Percentiles rank a stretch among this genome's conserved stretches.
Conservation (phyloP, 2,888 invertebrate genomes). For the Sphinx pinastri region DNA sequence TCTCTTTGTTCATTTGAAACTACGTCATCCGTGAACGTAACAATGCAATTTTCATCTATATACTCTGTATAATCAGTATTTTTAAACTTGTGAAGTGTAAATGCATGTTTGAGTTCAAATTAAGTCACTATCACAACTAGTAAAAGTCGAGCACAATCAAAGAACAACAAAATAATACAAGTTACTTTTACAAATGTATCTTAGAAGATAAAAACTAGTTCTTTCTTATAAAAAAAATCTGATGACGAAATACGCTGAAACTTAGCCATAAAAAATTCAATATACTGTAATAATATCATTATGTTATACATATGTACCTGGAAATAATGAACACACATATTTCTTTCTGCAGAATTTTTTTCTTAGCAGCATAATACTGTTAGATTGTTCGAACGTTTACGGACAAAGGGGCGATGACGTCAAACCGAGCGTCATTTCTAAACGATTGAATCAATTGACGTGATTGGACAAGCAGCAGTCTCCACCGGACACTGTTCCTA, state of each 20-base stretch:
- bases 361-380: conserved; percentile 62
- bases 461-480: conserved; percentile 29
- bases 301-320: not conserved
- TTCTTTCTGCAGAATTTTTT: conserved; percentile 29
- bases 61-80: not conserved
- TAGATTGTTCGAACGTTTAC: conserved; percentile 57
- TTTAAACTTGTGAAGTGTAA: not conserved
- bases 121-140: too few relatives aligned
- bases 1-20: not conserved
- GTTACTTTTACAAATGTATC: too few relatives aligned
- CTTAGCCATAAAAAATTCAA: not conserved
- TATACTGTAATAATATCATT: too few relatives aligned
- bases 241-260: not conserved
- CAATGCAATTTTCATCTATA: not conserved
- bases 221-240: not conserved
- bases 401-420: conserved; percentile 75
- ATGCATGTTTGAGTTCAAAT: too few relatives aligned
- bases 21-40: not conserved
- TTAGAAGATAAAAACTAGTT: too few relatives aligned
- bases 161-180: too few relatives aligned
- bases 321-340: not conserved
- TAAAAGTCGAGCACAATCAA: too few relatives aligned
- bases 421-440: conserved; percentile 69
- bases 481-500: conserved; percentile 32
- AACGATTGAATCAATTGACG: conserved; percentile 77